phyloP scores from a whole-genome alignment of 2,888 invertebrate species.

The Psylliodes chrysocephalus region DNA sequence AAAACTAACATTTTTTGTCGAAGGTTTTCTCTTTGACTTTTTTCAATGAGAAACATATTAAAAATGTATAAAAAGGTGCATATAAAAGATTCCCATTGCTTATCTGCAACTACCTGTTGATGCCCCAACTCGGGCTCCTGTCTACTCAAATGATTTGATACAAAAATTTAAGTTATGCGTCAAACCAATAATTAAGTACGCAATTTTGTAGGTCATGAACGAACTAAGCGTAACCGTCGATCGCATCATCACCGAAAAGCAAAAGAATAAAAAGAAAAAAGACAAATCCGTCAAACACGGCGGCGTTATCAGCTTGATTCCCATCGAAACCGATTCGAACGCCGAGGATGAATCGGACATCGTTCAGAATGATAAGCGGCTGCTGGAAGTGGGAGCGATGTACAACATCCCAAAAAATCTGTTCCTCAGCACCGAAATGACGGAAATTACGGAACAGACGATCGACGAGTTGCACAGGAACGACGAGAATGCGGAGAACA shows the following conservation, averaged over 20 bases:
- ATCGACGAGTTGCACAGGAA: constrained; percentile 63
- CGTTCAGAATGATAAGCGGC: constrained; percentile 59
- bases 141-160: too few relatives aligned
- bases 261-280: constrained; percentile 50
- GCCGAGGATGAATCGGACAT: constrained; percentile 62
- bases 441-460: constrained; percentile 64
- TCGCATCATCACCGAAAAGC: constrained; percentile 47
- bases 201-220: constrained; percentile 45
- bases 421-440: constrained; percentile 62
- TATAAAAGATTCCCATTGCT: too few relatives aligned
- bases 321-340: constrained; percentile 62
- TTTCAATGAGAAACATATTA: too few relatives aligned
- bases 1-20: too few relatives aligned
- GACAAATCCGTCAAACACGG: constrained; percentile 62
- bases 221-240: constrained; percentile 52
- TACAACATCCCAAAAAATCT: constrained; percentile 63
- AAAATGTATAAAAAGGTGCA: too few relatives aligned
- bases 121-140: too few relatives aligned
- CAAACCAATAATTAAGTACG: too few relatives aligned
- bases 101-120: too few relatives aligned
- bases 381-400: constrained; percentile 61
- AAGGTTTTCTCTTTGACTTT: too few relatives aligned
- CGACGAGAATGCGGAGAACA: constrained; percentile 62
- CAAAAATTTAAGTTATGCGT: too few relatives aligned
- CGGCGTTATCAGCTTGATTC: constrained; percentile 60